Conservation (phyloP, 2,888 invertebrate species). For the Lepas anatifera region DNA sequence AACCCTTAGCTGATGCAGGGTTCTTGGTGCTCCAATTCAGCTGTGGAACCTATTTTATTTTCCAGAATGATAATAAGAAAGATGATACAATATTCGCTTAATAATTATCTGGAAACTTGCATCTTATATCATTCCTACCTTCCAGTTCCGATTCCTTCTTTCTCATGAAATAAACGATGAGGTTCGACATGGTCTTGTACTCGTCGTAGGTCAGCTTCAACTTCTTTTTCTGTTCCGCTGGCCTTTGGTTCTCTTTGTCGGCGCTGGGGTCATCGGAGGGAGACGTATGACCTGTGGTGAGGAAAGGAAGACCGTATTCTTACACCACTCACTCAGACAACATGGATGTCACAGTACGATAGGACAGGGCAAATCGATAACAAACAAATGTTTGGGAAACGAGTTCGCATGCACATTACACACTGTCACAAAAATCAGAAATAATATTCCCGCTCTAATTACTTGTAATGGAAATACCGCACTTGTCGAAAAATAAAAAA, state of each 20-base stretch:
- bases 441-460: too few relatives aligned
- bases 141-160: conserved; percentile 50
- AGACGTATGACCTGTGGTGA: too few relatives aligned
- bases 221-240: conserved; percentile 25
- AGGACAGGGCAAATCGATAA: too few relatives aligned
- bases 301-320: too few relatives aligned
- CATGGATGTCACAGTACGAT: too few relatives aligned
- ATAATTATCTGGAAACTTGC: neutral
- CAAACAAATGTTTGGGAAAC: too few relatives aligned
- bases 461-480: too few relatives aligned
- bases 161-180: conserved; percentile 80
- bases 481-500: too few relatives aligned
- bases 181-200: conserved; percentile 81
- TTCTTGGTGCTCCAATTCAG: too few relatives aligned
- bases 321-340: too few relatives aligned
- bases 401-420: too few relatives aligned
- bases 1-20: neutral
- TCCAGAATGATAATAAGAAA: neutral
- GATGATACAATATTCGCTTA: neutral
- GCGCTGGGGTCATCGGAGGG: conserved; percentile 15
- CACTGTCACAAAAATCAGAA: too few relatives aligned
- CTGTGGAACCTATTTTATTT: neutral
- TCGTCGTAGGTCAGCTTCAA: conserved; percentile 72
- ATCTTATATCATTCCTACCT: neutral
- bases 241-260: conserved; percentile 19